Conservation (phyloP, 2,888 invertebrate species). For the Cephalotes varians region DNA sequence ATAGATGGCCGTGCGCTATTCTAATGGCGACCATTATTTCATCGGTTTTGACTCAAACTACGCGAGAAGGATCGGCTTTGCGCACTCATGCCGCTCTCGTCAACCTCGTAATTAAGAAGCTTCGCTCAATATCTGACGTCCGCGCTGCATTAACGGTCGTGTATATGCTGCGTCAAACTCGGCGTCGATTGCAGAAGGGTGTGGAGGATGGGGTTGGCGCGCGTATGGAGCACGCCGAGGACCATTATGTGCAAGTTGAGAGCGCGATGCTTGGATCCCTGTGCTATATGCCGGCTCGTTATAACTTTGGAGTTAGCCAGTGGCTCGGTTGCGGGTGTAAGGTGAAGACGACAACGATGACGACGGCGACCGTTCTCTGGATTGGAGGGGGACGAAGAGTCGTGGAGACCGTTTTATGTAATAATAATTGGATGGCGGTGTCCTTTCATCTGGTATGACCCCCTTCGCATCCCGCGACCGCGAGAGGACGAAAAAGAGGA, state of each 20-base stretch:
- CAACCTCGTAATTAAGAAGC: conserved; percentile 74
- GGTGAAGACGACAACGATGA: conserved; percentile 75
- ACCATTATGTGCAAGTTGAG: conserved; percentile 77
- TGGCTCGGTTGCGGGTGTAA: conserved; percentile 76
- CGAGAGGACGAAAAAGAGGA: conserved; percentile 59
- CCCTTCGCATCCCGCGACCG: conserved; percentile 52
- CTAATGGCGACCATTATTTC: conserved; percentile 63
- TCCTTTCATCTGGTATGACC: conserved; percentile 80
- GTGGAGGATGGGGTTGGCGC: conserved; percentile 39
- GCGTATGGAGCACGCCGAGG: conserved; percentile 70
- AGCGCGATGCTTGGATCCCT: conserved; percentile 72
- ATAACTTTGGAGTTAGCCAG: conserved; percentile 81
- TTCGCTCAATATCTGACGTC: conserved; percentile 69
- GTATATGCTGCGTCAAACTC: conserved; percentile 52
- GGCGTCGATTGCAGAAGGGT: conserved; percentile 56
- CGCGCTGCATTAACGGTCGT: conserved; percentile 59
- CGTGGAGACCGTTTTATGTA: conserved; percentile 82
- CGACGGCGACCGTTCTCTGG: conserved; percentile 60
- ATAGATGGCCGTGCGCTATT: neutral
- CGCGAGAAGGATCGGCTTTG: conserved; percentile 63
- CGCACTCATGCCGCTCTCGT: conserved; percentile 42
- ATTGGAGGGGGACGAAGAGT: conserved; percentile 72
- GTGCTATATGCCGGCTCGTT: conserved; percentile 74
- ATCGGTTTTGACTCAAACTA: conserved; percentile 68
- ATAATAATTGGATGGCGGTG: conserved; percentile 84